Conservation (phyloP, 2,797 vertebrate genomes). For the Rhynchonycteris naso region DNA sequence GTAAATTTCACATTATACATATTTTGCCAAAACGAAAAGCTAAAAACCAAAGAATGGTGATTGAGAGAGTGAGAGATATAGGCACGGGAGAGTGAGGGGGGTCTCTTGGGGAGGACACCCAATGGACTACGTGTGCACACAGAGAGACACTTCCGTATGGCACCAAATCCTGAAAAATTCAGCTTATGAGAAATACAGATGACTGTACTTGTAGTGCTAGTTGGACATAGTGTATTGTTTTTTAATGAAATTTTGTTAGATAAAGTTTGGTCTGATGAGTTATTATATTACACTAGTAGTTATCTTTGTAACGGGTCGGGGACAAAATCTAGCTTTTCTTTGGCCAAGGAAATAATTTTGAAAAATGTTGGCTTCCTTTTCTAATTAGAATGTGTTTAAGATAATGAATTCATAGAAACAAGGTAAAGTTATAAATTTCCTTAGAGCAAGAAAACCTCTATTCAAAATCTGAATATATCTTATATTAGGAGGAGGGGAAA, state of each 20-base stretch:
- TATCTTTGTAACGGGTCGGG: neutral
- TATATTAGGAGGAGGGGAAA: neutral
- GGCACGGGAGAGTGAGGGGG: neutral
- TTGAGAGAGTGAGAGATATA: neutral
- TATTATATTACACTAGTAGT: neutral
- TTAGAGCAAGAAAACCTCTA: neutral
- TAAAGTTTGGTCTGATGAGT: neutral
- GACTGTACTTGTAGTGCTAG: neutral
- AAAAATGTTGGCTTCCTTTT: neutral
- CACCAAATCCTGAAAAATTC: neutral
- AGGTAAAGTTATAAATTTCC: neutral
- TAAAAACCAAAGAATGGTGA: neutral
- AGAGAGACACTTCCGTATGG: neutral
- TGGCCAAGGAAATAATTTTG: neutral
- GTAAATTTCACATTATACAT: neutral
- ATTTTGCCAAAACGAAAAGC: neutral
- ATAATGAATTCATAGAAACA: neutral
- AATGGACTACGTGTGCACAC: rapidly evolving
- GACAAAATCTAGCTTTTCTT: neutral
- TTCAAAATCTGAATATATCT: neutral
- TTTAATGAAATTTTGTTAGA: neutral
- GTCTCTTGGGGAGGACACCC: no score
- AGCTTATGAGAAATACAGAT: neutral
- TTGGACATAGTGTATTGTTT: neutral
- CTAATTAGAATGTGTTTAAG: neutral